phyloP scores from a whole-genome alignment of 2,888 invertebrate genomes.

The Tolmerus cingulatus region DNA sequence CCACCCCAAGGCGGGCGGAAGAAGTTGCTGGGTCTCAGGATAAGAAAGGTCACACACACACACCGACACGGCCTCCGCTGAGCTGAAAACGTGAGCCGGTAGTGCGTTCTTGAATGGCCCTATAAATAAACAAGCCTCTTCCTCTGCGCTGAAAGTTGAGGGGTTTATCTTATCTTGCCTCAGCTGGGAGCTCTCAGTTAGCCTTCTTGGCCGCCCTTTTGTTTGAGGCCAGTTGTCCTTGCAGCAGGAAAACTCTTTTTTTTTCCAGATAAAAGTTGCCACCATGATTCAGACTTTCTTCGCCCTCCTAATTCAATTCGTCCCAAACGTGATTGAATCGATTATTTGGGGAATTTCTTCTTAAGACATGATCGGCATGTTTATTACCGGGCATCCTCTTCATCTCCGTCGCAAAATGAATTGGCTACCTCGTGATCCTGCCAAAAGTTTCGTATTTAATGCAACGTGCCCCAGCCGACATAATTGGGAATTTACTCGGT shows the following conservation, averaged over 20 bases:
- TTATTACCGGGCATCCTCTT: constrained; percentile 22
- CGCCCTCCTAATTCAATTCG: constrained; percentile 43
- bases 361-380: constrained; percentile 46
- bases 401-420: constrained; percentile 6
- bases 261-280: not conserved
- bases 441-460: not conserved
- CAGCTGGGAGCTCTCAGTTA: constrained; percentile 5
- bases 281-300: constrained; percentile 38
- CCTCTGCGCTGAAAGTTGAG: constrained; percentile 5
- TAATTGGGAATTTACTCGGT: constrained; percentile 17
- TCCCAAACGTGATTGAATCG: constrained; percentile 44
- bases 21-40: not conserved
- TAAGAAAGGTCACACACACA: constrained; percentile 11
- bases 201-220: constrained; percentile 20
- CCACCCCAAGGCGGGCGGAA: not conserved
- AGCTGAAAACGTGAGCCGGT: not conserved
- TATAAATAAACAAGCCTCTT: constrained; percentile 40
- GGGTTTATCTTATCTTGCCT: constrained; percentile 35
- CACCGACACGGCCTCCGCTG: not conserved
- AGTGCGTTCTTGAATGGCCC: constrained; percentile 28
- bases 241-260: constrained; percentile 12
- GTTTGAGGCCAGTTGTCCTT: constrained; percentile 33
- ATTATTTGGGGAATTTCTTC: constrained; percentile 44
- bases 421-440: not conserved
- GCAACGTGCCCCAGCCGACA: constrained; percentile 8